Percentiles rank a stretch among this genome's conserved stretches.
Conservation (phyloP, 2,888 invertebrate genomes). For the Netelia melanura region DNA sequence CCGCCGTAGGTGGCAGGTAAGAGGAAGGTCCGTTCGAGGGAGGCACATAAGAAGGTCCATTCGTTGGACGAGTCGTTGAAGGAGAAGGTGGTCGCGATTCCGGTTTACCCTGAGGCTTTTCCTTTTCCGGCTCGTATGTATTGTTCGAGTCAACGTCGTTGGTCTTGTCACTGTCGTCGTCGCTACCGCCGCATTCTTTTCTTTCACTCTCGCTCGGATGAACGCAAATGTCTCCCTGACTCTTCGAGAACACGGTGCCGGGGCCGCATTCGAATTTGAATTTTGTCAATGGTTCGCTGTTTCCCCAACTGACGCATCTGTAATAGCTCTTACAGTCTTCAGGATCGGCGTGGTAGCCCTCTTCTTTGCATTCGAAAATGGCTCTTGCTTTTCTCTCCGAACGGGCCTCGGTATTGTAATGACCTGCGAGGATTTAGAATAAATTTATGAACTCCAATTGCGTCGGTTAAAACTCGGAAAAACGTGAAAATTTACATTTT, state of each 20-base stretch:
- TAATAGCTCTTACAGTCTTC: constrained; percentile 91
- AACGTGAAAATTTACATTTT: neutral
- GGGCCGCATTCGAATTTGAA: constrained; percentile 91
- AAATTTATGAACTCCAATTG: neutral
- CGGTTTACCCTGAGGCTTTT: constrained; percentile 58
- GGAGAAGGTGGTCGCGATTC: constrained; percentile 46
- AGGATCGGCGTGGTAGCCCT: constrained; percentile 91
- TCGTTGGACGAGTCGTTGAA: constrained; percentile 34
- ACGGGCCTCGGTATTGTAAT: neutral
- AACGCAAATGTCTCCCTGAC: constrained; percentile 89
- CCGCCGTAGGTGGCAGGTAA: constrained; percentile 14
- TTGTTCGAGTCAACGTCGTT: constrained; percentile 69
- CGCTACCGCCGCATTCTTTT: constrained; percentile 87
- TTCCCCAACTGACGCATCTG: constrained; percentile 89
- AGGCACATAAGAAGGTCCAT: constrained; percentile 17
- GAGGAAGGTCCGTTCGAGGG: constrained; percentile 37
- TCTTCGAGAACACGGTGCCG: constrained; percentile 89
- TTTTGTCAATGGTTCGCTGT: constrained; percentile 86
- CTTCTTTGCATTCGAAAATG: constrained; percentile 87
- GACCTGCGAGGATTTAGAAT: constrained; percentile 46
- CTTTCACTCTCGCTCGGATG: constrained; percentile 90
- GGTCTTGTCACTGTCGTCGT: constrained; percentile 85
- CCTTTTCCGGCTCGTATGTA: constrained; percentile 60
- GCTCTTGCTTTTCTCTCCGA: constrained; percentile 1
- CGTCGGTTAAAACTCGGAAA: neutral